These are phyloP conservation scores for Pachyuromys duprasi DNA, from an alignment of 2,797 vertebrate species.

Conservation along the genomic window DNA sequence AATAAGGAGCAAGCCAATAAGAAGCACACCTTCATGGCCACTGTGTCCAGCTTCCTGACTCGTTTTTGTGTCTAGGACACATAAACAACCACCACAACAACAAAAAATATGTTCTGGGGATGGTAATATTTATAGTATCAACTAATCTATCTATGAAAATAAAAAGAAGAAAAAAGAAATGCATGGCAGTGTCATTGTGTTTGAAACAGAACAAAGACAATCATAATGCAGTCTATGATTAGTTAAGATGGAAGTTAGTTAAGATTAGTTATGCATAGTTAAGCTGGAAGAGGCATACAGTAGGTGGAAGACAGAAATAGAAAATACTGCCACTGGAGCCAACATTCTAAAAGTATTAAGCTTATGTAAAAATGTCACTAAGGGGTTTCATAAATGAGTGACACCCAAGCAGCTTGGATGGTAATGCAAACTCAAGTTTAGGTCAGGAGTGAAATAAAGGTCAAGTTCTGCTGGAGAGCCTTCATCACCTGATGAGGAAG, in stretches of 20 bases:
- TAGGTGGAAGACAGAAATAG: background rate
- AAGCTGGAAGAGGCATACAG: background rate
- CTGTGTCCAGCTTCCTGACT: background rate
- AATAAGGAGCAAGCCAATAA: background rate
- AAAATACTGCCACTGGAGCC: background rate
- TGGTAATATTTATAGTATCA: background rate
- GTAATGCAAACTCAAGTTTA: too few species aligned
- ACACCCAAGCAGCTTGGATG: too few species aligned
- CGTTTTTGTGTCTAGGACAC: background rate
- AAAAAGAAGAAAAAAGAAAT: background rate
- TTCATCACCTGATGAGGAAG: background rate
- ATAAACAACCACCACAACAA: background rate
- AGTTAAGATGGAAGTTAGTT: too few species aligned
- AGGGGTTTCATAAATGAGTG: background rate
- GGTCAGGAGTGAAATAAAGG: background rate
- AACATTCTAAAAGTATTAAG: background rate
- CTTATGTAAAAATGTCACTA: background rate
- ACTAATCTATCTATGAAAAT: background rate
- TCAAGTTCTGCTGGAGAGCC: background rate
- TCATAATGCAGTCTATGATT: too few species aligned
- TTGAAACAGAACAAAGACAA: background rate
- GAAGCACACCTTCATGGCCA: background rate
- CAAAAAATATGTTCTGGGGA: background rate
- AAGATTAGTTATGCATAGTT: too few species aligned
- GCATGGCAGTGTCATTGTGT: fast-evolving